Evolutionary conservation across 1,140 invertebrate species (phyloP).

Genomic region (Oreohelix idahoensis): DNA sequence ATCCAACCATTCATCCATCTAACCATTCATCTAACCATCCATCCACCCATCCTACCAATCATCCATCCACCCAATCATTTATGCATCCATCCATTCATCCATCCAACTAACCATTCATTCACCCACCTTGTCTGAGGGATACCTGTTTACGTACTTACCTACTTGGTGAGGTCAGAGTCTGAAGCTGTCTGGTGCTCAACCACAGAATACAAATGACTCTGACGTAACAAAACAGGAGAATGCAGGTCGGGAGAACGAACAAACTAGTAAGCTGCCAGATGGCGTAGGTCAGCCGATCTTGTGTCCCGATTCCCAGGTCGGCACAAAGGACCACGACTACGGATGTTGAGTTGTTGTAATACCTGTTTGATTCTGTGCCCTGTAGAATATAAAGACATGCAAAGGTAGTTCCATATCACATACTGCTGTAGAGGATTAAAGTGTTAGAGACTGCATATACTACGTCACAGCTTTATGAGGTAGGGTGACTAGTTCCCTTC

Average conservation of each 20-base stretch:
- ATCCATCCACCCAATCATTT: background rate
- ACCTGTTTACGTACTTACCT: background rate
- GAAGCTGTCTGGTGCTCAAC: constrained; percentile 74
- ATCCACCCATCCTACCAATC: background rate
- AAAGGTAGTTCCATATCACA: too few relatives aligned
- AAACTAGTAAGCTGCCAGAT: constrained; percentile 76
- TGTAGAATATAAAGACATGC: constrained; percentile 46
- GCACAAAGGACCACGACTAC: constrained; percentile 72
- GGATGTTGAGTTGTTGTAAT: constrained; percentile 69
- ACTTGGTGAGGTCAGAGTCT: constrained; percentile 53
- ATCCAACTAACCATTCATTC: background rate
- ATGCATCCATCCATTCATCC: background rate
- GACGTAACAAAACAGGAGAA: constrained; percentile 77
- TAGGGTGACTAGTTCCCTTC: too few relatives aligned
- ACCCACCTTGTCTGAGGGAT: background rate
- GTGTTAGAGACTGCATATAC: too few relatives aligned
- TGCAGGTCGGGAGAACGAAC: constrained; percentile 73
- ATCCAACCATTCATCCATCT: background rate
- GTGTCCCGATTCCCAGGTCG: constrained; percentile 58
- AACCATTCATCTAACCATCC: constrained; percentile 15
- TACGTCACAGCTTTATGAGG: too few relatives aligned
- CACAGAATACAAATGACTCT: constrained; percentile 77
- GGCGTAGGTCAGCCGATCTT: constrained; percentile 66
- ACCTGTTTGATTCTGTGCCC: constrained; percentile 68
- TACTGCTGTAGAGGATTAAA: too few relatives aligned